Evolutionary conservation across 1,140 invertebrate genomes (phyloP).

Genomic region (Dendroctonus valens): DNA sequence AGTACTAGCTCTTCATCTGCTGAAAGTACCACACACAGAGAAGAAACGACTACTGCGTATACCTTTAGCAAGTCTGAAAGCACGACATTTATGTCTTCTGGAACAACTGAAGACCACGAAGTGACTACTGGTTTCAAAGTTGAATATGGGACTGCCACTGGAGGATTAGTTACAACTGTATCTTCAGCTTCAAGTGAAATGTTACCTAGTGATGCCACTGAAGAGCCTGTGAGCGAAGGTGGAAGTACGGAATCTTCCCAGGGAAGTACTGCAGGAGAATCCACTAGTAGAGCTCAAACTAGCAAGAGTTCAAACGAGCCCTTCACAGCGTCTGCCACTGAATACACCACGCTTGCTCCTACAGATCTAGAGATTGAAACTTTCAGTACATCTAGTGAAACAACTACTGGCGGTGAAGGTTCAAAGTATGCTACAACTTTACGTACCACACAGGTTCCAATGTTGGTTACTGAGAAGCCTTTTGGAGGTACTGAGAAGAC

Average conservation of each 20-base stretch:
- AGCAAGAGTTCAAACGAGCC: not conserved
- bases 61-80: constrained; percentile 2
- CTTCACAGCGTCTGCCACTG: too few relatives aligned
- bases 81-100: not conserved
- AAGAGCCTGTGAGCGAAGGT: not conserved
- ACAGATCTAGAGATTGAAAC: constrained; percentile 19
- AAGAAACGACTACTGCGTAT: not conserved
- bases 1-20: not conserved
- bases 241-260: not conserved
- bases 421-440: constrained; percentile 5
- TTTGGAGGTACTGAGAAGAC: too few relatives aligned
- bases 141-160: not conserved
- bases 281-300: constrained; percentile 17
- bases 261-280: not conserved
- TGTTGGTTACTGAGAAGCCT: not conserved
- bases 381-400: constrained; percentile 22
- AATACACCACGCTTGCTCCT: constrained; percentile 14
- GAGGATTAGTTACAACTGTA: too few relatives aligned
- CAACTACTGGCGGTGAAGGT: constrained; percentile 15
- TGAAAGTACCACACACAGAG: constrained; percentile 1
- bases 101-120: not conserved
- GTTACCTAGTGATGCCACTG: not conserved
- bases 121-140: not conserved
- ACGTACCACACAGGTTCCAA: not conserved
- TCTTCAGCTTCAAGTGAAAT: not conserved